Conservation (phyloP, 2,113 vertebrate genomes). For the Sinocyclocheilus anshuiensis region DNA sequence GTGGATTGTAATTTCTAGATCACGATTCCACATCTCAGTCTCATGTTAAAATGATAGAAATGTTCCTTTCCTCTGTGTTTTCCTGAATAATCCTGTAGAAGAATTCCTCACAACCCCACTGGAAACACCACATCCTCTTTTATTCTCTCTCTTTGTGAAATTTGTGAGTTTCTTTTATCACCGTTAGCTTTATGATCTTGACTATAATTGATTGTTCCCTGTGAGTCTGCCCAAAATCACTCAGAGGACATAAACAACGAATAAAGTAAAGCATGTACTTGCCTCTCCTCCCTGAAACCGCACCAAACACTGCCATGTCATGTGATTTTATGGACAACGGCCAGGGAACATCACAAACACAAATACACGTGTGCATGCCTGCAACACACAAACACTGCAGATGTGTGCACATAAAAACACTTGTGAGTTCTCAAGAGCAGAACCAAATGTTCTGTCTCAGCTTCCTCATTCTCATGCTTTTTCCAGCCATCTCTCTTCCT, state of each 20-base stretch:
- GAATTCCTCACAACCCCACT: not conserved
- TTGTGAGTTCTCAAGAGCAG: not conserved
- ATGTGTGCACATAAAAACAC: slow-evolving; percentile 35
- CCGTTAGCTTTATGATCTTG: slow-evolving; percentile 70
- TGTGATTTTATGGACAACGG: not conserved
- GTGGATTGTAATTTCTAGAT: not conserved
- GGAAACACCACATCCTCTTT: slow-evolving; percentile 15
- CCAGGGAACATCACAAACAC: not conserved
- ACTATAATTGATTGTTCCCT: slow-evolving; percentile 74
- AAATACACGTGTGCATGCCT: not conserved
- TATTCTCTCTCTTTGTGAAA: slow-evolving; percentile 17
- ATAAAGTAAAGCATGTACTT: slow-evolving; percentile 76
- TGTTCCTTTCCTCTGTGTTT: not conserved
- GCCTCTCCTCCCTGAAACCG: slow-evolving; percentile 47
- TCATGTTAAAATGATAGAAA: not conserved
- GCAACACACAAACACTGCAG: slow-evolving; percentile 40
- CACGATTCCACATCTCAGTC: not conserved
- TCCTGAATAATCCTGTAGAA: not conserved
- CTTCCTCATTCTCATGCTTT: not conserved
- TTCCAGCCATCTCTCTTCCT: not conserved
- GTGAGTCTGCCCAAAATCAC: slow-evolving; percentile 67
- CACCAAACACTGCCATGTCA: slow-evolving; percentile 38
- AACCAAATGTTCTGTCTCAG: slow-evolving; percentile 26
- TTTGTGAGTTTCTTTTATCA: slow-evolving; percentile 69
- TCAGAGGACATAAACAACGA: slow-evolving; percentile 76